Evolutionary conservation across 2,113 vertebrate genomes (phyloP), one percentile per base, ranked within the genome.

Genomic region (Ictalurus punctatus): DNA sequence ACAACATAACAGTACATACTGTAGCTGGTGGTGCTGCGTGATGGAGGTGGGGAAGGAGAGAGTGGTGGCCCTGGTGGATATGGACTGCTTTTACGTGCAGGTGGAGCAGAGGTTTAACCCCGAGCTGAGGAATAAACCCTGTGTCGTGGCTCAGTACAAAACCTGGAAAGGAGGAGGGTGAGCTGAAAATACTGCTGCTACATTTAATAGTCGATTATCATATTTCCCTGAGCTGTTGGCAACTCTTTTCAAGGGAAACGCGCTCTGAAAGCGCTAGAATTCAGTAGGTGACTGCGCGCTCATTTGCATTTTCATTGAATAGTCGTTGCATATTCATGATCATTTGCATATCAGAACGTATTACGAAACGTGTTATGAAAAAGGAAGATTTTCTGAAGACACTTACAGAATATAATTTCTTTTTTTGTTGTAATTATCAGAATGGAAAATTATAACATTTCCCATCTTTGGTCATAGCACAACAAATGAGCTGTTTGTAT

Each of bases 41-140:
- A 97, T 97, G 98, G 93, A 95, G 21, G 90, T 95, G 58, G 97
- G 97, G 0, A 96, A 93, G 91, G 97, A 98, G 6, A 96, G 97
- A 0, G 97, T 99, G 84, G 95, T 99, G 87, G 97, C 97, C 2
- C 90, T 99, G 83, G 95, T 98, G 76, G 98, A 99, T 90, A 99
- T 99, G 98, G 98, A 99, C 90, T 99, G 98, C 63, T 99, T 99
- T 92, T 99, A 98, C 90, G 97, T 99, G n/a, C 98, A 99, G 92
- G 98, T 99, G 93, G 98, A 99, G 52, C 98, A 99, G 93, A 94
- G 96, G 48, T 92, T 97, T 44, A 96, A 97, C 44, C 97, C 98
- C 14, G 90, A 95, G 76, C 96, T 99, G 91, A 96, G 88, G 78
- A 96, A 96, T 91, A 97, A 96, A 4, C 95, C 97, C 17, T 99